Percentiles rank a stretch among this genome's conserved stretches.
Conservation (phyloP, 2,113 vertebrate species). For the Cynopterus brachyotis region DNA sequence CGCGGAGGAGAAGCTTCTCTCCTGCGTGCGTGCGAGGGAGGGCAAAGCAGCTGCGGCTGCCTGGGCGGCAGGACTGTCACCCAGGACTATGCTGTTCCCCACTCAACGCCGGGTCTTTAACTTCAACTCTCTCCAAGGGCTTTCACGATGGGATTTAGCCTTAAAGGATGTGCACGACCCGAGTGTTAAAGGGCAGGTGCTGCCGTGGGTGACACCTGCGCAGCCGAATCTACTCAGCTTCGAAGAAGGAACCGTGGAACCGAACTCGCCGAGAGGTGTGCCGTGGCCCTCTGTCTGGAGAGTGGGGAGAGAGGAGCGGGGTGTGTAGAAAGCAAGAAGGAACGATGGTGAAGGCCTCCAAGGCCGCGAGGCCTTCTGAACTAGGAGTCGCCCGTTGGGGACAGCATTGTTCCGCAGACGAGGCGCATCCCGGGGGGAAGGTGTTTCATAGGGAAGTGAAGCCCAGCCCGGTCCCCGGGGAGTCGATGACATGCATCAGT, state of each 20-base stretch:
- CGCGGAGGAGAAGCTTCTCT: neutral
- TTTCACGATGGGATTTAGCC: neutral
- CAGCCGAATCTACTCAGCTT: neutral
- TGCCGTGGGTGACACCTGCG: neutral
- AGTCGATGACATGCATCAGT: neutral
- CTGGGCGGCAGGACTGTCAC: neutral
- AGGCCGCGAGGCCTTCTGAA: neutral
- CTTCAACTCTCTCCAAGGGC: neutral
- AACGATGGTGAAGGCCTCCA: neutral
- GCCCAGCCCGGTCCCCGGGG: neutral
- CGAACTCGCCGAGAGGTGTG: neutral
- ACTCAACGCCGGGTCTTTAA: neutral
- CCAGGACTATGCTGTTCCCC: neutral
- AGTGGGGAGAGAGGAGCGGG: neutral
- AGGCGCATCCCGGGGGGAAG: fast-evolving
- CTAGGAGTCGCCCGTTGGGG: too few relatives aligned
- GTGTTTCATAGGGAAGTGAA: neutral
- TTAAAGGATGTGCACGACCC: neutral
- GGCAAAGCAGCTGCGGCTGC: neutral
- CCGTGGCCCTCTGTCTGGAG: neutral
- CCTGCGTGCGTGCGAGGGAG: fast-evolving
- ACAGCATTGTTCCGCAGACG: too few relatives aligned
- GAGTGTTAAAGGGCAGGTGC: neutral
- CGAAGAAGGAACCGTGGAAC: neutral
- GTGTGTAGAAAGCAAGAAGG: neutral